Percentiles rank a stretch among this genome's conserved stretches.
These are phyloP conservation scores for Rhinophrynus dorsalis DNA, from an alignment of 2,797 vertebrate species.

Conservation along the genomic window DNA sequence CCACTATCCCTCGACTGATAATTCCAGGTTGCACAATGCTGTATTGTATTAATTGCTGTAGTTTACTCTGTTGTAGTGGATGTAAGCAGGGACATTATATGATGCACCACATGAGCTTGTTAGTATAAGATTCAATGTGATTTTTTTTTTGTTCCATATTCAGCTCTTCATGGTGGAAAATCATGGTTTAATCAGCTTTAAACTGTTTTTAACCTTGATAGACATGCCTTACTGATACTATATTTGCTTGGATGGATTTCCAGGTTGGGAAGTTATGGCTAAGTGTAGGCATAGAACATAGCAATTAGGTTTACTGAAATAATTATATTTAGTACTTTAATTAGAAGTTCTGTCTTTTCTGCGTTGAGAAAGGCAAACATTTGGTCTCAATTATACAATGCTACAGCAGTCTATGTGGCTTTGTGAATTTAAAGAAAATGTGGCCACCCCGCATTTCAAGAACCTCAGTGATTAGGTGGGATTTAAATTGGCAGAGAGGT, in stretches of 20 bases:
- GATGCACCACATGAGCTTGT: too few species aligned
- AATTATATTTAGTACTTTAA: conserved; percentile 67
- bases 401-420: conserved; percentile 43
- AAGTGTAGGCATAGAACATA: conserved; percentile 49
- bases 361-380: conserved; percentile 62
- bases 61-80: too few species aligned
- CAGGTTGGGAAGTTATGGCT: conserved; percentile 28
- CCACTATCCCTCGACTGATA: too few species aligned
- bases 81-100: too few species aligned
- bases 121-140: too few species aligned
- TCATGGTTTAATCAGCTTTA: background rate
- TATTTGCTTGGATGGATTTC: conserved; percentile 11
- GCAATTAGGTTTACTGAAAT: conserved; percentile 66
- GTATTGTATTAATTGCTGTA: too few species aligned
- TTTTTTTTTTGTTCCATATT: too few species aligned
- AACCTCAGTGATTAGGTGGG: conserved; percentile 49
- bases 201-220: conserved; percentile 1
- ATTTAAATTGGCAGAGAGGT: conserved; percentile 46
- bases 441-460: conserved; percentile 48
- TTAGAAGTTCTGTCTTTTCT: conserved; percentile 59
- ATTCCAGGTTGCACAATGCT: too few species aligned
- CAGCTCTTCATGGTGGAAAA: too few species aligned
- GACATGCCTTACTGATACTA: background rate
- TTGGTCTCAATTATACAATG: conserved; percentile 55
- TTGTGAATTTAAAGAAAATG: conserved; percentile 51